Conservation (phyloP, 2,888 invertebrate species). For the Chrysomela aeneicollis region DNA sequence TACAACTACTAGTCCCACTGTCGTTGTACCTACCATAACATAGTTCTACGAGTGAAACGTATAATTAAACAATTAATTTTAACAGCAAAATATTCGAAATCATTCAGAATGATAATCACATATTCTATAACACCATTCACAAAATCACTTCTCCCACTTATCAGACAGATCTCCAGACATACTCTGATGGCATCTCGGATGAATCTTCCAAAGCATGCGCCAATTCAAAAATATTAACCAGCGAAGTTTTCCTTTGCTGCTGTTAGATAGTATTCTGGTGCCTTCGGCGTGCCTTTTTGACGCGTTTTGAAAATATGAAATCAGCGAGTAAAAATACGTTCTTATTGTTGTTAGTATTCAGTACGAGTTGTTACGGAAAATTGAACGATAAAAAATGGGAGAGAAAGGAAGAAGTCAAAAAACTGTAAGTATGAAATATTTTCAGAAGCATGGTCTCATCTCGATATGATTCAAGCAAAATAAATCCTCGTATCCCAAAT, state of each 20-base stretch:
- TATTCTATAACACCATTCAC: neutral
- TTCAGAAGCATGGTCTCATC: too few species aligned
- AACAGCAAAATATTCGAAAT: too few species aligned
- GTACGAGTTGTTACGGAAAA: constrained; percentile 8
- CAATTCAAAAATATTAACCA: neutral
- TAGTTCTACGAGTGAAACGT: too few species aligned
- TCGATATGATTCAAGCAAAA: too few species aligned
- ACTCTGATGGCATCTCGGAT: constrained; percentile 24
- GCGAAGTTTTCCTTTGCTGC: too few species aligned
- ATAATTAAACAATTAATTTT: too few species aligned
- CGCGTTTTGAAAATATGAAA: constrained; percentile 3
- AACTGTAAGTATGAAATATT: constrained; percentile 20
- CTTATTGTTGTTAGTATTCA: constrained; percentile 10
- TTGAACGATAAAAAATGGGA: constrained; percentile 13
- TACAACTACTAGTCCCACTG: too few species aligned
- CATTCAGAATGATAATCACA: too few species aligned
- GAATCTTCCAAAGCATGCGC: constrained; percentile 23
- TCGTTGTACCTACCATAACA: too few species aligned
- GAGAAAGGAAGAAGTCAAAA: constrained; percentile 24
- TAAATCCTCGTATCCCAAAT: too few species aligned
- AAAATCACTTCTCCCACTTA: too few species aligned
- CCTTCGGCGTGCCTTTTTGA: constrained; percentile 27
- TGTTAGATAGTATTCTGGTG: constrained; percentile 10
- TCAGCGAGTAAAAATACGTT: neutral
- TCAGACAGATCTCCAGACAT: constrained; percentile 17